phyloP scores from a whole-genome alignment of 2,888 invertebrate genomes.

The Amiota mariae region DNA sequence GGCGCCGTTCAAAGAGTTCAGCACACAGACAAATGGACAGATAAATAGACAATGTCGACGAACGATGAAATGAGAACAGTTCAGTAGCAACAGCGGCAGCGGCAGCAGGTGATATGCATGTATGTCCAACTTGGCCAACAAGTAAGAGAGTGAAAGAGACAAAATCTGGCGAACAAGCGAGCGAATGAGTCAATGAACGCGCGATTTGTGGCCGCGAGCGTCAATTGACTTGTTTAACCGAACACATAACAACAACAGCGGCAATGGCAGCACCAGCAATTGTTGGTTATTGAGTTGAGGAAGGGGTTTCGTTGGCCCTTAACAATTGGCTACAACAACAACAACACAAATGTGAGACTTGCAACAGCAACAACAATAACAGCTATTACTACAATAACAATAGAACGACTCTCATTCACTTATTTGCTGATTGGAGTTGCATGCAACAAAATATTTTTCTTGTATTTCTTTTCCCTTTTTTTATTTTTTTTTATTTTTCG shows the following conservation, averaged over 20 bases:
- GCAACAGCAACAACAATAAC: conserved; percentile 21
- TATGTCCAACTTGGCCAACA: too few relatives aligned
- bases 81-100: not conserved
- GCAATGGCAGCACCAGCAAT: conserved; percentile 7
- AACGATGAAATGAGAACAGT: not conserved
- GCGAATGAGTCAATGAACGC: conserved; percentile 59
- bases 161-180: conserved; percentile 61
- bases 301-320: conserved; percentile 1
- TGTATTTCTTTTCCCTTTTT: conserved; percentile 11
- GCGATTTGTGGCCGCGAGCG: conserved; percentile 33
- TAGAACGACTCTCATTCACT: not conserved
- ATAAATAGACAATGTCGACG: not conserved
- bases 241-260: not conserved
- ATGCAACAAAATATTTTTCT: conserved; percentile 53
- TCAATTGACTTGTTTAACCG: conserved; percentile 31
- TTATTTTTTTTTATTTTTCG: not conserved
- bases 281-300: not conserved
- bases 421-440: conserved; percentile 41
- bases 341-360: not conserved
- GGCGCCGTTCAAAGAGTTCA: conserved; percentile 28
- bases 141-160: not conserved
- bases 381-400: conserved; percentile 14
- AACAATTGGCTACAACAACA: conserved; percentile 32
- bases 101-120: too few relatives aligned
- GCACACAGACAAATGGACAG: conserved; percentile 28